phyloP scores from a whole-genome alignment of 2,888 invertebrate species.

The Drosophila nr. perissopoda region DNA sequence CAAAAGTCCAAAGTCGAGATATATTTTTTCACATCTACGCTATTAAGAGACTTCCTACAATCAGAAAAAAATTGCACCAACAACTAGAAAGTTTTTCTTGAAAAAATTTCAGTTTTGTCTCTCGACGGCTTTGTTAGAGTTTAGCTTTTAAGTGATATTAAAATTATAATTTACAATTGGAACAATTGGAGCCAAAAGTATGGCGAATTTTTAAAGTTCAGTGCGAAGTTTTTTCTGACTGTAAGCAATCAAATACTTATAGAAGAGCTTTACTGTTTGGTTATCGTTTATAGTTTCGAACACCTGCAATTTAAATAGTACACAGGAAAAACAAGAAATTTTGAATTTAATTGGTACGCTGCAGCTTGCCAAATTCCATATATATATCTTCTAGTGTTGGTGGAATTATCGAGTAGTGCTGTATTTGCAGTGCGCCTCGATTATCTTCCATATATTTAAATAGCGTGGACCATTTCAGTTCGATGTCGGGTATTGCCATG shows the following conservation, averaged over 20 bases:
- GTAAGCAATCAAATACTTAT: neutral
- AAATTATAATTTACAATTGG: neutral
- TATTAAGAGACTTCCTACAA: neutral
- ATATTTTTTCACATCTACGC: slow-evolving; percentile 4
- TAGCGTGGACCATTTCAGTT: slow-evolving; percentile 88
- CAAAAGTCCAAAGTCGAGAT: slow-evolving; percentile 13
- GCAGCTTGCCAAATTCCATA: slow-evolving; percentile 87
- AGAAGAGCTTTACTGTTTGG: neutral
- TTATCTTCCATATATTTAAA: slow-evolving; percentile 89
- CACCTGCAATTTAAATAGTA: slow-evolving; percentile 3
- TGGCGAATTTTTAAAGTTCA: neutral
- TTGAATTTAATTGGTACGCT: slow-evolving; percentile 47
- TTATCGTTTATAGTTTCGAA: slow-evolving; percentile 1
- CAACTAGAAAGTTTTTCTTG: neutral
- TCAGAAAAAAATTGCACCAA: neutral
- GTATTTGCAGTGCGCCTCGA: slow-evolving; percentile 86
- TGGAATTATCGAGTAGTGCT: slow-evolving; percentile 91
- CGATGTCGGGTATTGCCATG: slow-evolving; percentile 86
- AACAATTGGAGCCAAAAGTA: too few relatives aligned
- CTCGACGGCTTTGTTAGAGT: neutral
- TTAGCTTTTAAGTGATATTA: neutral
- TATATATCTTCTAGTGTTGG: slow-evolving; percentile 92
- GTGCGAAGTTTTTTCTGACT: neutral
- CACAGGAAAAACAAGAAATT: slow-evolving; percentile 1
- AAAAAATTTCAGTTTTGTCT: neutral